Conservation (phyloP, 2,113 vertebrate genomes). For the Redunca redunca region DNA sequence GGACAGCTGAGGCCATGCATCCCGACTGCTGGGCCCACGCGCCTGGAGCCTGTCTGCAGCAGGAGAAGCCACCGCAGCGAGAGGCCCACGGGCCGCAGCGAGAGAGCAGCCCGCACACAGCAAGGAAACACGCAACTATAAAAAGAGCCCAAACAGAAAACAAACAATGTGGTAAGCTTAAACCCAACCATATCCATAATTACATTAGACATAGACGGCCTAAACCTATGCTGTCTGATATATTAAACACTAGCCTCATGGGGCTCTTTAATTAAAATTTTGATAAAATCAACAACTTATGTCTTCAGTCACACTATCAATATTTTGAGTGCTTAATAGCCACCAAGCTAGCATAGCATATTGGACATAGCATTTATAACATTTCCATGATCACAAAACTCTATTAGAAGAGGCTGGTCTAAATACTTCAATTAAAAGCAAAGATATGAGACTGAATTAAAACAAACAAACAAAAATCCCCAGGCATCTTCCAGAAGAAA, state of each 20-base stretch:
- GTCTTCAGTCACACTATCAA: not conserved
- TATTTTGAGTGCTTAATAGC: not conserved
- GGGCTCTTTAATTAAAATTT: not conserved
- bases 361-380: not conserved
- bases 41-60: not conserved
- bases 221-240: not conserved
- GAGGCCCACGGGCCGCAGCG: fast-evolving
- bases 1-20: not conserved
- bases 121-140: not conserved
- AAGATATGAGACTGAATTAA: not conserved
- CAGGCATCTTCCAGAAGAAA: not conserved
- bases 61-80: fast-evolving
- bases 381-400: not conserved
- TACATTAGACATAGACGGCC: not conserved
- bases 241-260: not conserved
- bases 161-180: not conserved
- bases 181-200: not conserved
- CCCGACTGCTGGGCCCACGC: fast-evolving
- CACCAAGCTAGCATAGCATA: not conserved
- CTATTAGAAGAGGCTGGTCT: not conserved
- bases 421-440: not conserved
- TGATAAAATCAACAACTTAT: not conserved
- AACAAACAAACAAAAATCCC: not conserved
- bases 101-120: fast-evolving
- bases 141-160: not conserved